phyloP scores from a whole-genome alignment of 2,797 vertebrate species.

The Acrossocheilus wenchowensis region DNA sequence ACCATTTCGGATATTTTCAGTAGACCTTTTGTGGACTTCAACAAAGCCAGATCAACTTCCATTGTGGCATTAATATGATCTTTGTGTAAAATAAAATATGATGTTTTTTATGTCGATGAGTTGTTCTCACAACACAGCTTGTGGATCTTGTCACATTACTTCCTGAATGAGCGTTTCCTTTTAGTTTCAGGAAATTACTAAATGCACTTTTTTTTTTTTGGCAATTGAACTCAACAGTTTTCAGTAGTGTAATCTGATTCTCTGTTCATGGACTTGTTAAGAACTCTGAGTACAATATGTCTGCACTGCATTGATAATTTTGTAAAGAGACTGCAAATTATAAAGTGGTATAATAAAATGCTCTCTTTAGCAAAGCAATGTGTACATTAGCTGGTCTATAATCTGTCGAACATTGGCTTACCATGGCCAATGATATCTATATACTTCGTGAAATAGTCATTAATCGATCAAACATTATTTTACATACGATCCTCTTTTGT shows the following conservation, averaged over 20 bases:
- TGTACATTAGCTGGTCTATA: not conserved
- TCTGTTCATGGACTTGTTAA: not conserved
- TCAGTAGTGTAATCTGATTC: not conserved
- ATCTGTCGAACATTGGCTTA: not conserved
- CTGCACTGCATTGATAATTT: not conserved
- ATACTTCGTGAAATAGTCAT: not conserved
- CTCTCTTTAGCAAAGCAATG: not conserved
- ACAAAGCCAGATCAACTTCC: conserved; percentile 67
- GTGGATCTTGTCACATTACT: conserved; percentile 44
- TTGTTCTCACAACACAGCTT: not conserved
- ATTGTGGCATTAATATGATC: not conserved
- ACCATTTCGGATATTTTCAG: conserved; percentile 76
- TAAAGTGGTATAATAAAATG: not conserved
- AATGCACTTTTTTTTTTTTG: not conserved
- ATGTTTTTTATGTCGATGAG: not conserved
- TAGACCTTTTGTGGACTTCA: conserved; percentile 70
- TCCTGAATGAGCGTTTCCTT: conserved; percentile 67
- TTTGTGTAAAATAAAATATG: not conserved
- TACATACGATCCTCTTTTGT: not conserved
- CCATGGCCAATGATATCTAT: not conserved
- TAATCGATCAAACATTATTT: not conserved
- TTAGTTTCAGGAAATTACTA: conserved; percentile 64
- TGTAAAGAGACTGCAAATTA: not conserved
- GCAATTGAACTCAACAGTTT: not conserved
- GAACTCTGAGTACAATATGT: not conserved